These are phyloP conservation scores for Mungos mungo DNA, from an alignment of 2,113 vertebrate genomes.

Conservation along the genomic window DNA sequence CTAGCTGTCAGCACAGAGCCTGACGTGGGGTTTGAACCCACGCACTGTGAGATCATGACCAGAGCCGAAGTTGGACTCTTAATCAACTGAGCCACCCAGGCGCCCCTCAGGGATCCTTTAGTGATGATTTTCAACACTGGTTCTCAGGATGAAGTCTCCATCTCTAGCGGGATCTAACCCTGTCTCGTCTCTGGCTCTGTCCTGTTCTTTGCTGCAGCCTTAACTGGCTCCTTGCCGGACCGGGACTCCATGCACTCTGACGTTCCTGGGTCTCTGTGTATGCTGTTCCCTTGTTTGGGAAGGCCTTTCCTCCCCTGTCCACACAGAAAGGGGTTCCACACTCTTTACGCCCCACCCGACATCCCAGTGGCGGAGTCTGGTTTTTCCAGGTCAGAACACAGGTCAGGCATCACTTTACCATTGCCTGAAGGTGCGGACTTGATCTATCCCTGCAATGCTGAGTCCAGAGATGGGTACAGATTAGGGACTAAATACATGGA, in stretches of 20 bases:
- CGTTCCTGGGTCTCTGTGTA: background rate
- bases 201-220: rapidly evolving
- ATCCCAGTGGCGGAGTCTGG: background rate
- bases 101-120: background rate
- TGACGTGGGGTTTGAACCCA: too few species aligned
- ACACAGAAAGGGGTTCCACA: rapidly evolving
- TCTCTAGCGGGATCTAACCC: background rate
- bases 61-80: too few species aligned
- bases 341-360: too few species aligned
- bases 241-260: background rate
- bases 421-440: background rate
- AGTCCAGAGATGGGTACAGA: background rate
- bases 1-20: too few species aligned
- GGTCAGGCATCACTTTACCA: background rate
- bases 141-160: background rate
- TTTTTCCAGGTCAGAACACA: too few species aligned
- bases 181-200: background rate
- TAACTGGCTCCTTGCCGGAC: rapidly evolving
- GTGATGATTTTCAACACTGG: background rate
- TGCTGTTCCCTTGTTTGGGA: background rate
- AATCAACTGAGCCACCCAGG: too few species aligned
- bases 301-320: background rate
- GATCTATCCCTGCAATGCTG: background rate
- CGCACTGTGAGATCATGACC: too few species aligned
- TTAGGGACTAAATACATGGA: background rate